Conservation (phyloP, 2,888 invertebrate genomes). For the Meghimatium bilineatum region DNA sequence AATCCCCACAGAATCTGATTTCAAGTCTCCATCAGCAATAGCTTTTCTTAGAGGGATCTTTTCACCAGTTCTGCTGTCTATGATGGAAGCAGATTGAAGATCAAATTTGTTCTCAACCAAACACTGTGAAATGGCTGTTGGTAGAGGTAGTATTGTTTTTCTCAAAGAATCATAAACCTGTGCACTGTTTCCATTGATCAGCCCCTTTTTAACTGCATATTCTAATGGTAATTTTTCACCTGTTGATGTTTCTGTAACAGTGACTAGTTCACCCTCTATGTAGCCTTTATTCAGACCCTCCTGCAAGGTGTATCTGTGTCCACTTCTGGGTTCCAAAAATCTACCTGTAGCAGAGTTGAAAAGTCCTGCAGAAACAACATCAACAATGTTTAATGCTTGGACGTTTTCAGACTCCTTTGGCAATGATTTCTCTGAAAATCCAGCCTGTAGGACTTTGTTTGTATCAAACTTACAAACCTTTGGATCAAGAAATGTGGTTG, state of each 20-base stretch:
- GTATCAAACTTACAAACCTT: slow-evolving; percentile 79
- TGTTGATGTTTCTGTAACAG: slow-evolving; percentile 68
- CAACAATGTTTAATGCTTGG: slow-evolving; percentile 63
- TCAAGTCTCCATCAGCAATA: slow-evolving; percentile 81
- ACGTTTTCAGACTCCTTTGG: slow-evolving; percentile 55
- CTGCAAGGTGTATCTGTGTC: slow-evolving; percentile 87
- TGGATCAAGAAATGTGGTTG: slow-evolving; percentile 84
- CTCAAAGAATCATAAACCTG: slow-evolving; percentile 62
- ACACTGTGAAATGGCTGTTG: slow-evolving; percentile 66
- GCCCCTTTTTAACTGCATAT: slow-evolving; percentile 79
- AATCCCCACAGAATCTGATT: slow-evolving; percentile 63
- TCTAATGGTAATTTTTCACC: slow-evolving; percentile 78
- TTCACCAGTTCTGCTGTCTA: slow-evolving; percentile 87
- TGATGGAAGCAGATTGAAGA: slow-evolving; percentile 79
- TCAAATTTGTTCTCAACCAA: slow-evolving; percentile 70
- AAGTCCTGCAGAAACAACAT: slow-evolving; percentile 66
- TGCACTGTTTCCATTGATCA: slow-evolving; percentile 87
- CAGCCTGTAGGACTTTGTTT: slow-evolving; percentile 57
- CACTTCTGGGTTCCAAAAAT: slow-evolving; percentile 86
- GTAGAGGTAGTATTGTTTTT: slow-evolving; percentile 58
- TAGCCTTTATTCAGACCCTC: slow-evolving; percentile 82
- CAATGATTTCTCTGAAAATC: slow-evolving; percentile 49
- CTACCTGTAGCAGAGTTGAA: slow-evolving; percentile 60
- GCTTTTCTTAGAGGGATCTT: slow-evolving; percentile 91
- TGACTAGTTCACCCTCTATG: slow-evolving; percentile 70